Evolutionary conservation across 2,888 invertebrate genomes (phyloP).

Genomic region (Acanthoscelides obtectus): DNA sequence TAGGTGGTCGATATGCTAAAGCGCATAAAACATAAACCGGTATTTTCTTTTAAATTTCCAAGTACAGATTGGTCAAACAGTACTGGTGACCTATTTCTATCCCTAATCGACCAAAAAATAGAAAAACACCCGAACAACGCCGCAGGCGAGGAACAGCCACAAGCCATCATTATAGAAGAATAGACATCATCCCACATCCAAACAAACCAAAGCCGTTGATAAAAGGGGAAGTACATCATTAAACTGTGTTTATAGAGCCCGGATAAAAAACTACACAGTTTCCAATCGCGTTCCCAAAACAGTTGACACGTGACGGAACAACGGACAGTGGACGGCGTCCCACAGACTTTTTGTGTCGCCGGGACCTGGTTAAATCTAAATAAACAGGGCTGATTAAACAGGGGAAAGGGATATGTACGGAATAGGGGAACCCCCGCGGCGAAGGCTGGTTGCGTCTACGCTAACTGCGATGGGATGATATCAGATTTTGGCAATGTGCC

Average conservation of each 20-base stretch:
- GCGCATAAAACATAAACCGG: neutral
- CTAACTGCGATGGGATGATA: slow-evolving; percentile 13
- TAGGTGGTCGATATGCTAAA: too few relatives aligned
- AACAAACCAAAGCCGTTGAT: slow-evolving; percentile 1
- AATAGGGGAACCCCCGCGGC: slow-evolving; percentile 31
- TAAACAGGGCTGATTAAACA: slow-evolving; percentile 32
- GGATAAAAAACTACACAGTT: slow-evolving; percentile 23
- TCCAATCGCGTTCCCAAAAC: slow-evolving; percentile 34
- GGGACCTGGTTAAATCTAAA: slow-evolving; percentile 30
- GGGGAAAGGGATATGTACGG: slow-evolving; percentile 19
- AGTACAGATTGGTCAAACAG: neutral
- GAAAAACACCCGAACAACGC: neutral
- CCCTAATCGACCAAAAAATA: neutral
- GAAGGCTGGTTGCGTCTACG: slow-evolving; percentile 14
- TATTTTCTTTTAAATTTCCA: neutral
- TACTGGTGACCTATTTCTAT: neutral
- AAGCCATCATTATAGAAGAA: slow-evolving; percentile 5
- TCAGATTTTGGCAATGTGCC: slow-evolving; percentile 16
- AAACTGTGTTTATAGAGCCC: slow-evolving; percentile 25
- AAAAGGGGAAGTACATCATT: slow-evolving; percentile 20
- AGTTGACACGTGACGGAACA: slow-evolving; percentile 33
- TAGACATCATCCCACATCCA: slow-evolving; percentile 7
- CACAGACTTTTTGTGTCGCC: slow-evolving; percentile 19
- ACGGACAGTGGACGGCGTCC: slow-evolving; percentile 24
- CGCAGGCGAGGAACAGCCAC: neutral